Evolutionary conservation across 2,113 vertebrate genomes (phyloP).

Genomic region (Hyla sarda): DNA sequence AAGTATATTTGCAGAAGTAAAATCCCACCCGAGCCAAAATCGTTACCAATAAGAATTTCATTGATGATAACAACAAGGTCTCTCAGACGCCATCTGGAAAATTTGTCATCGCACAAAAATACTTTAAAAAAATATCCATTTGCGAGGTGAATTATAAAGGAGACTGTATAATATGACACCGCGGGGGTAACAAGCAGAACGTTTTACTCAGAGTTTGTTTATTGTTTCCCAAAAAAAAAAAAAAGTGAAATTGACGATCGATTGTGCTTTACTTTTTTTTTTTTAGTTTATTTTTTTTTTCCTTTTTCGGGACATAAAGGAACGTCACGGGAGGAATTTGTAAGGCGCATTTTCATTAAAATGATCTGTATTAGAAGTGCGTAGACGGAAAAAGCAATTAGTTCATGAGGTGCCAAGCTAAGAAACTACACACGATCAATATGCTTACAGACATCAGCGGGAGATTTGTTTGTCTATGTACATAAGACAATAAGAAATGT

Average conservation of each 20-base stretch:
- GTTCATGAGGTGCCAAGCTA: slow-evolving; percentile 50
- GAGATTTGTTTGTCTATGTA: slow-evolving; percentile 24
- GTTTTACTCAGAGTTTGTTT: slow-evolving; percentile 10
- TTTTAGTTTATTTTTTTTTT: no score
- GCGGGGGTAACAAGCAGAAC: not conserved
- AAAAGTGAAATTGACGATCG: slow-evolving; percentile 19
- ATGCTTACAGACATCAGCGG: slow-evolving; percentile 29
- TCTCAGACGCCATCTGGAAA: slow-evolving; percentile 35
- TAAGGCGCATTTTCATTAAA: slow-evolving; percentile 32
- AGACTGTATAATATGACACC: not conserved
- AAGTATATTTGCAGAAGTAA: slow-evolving; percentile 20
- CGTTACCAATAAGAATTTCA: slow-evolving; percentile 36
- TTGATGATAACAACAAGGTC: slow-evolving; percentile 29
- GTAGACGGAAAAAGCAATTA: slow-evolving; percentile 54
- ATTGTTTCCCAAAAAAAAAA: slow-evolving; percentile 5
- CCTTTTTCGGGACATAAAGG: slow-evolving; percentile 10
- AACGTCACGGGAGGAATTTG: slow-evolving; percentile 21
- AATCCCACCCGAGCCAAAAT: not conserved
- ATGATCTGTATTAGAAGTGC: slow-evolving; percentile 41
- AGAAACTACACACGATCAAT: slow-evolving; percentile 39
- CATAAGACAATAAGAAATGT: slow-evolving; percentile 40
- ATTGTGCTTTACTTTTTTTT: no score
- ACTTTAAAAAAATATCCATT: slow-evolving; percentile 7
- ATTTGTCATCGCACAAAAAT: slow-evolving; percentile 1
- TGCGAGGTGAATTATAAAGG: not conserved